Conservation (phyloP, 1,140 invertebrate species). For the Apis cerana region DNA sequence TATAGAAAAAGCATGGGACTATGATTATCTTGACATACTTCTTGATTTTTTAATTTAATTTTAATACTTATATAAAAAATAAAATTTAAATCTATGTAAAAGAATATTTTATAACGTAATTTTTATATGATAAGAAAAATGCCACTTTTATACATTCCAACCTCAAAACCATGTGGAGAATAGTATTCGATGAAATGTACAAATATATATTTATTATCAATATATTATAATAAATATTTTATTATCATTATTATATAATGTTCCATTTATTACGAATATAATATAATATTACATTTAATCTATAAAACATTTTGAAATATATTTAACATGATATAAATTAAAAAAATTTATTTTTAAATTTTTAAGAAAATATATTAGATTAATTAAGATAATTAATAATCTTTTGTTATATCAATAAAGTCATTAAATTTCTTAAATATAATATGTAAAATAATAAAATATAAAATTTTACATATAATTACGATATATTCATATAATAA, state of each 20-base stretch:
- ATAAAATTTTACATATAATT: background rate
- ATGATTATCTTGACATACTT: slow-evolving; percentile 39
- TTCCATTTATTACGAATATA: background rate
- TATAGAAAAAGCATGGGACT: slow-evolving; percentile 26
- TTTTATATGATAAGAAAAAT: slow-evolving; percentile 2
- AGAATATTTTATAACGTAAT: background rate
- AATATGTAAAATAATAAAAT: background rate
- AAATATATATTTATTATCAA: background rate
- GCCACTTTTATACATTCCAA: slow-evolving; percentile 39
- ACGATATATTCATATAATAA: background rate
- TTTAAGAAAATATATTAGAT: background rate
- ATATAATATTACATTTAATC: background rate
- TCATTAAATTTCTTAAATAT: background rate
- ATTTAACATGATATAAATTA: background rate
- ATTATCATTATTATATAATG: background rate
- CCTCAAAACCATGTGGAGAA: slow-evolving; percentile 57
- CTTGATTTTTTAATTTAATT: slow-evolving; percentile 22
- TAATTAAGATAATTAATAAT: background rate
- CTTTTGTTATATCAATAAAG: background rate
- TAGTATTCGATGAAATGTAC: background rate
- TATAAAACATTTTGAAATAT: background rate
- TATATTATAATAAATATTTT: background rate
- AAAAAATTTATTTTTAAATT: background rate
- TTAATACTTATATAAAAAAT: background rate
- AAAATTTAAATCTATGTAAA: background rate